A percentile compares a stretch with the other conserved stretches of the same genome.
These are phyloP conservation scores for Oligia strigilis DNA, from an alignment of 2,888 invertebrate genomes.

Conservation along the genomic window DNA sequence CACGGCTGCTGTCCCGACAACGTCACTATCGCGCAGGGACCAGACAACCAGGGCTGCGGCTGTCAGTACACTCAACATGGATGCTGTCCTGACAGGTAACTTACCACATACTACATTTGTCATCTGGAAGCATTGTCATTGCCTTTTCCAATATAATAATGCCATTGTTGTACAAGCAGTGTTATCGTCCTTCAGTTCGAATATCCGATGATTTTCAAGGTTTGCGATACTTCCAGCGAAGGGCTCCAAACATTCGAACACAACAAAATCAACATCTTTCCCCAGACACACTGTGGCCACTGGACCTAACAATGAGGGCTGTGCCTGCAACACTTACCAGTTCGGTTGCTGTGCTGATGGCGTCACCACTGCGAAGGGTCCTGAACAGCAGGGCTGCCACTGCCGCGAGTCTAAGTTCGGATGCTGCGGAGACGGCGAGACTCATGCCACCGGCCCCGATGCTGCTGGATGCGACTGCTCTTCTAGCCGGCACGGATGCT, in stretches of 20 bases:
- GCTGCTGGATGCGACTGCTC: slow-evolving; percentile 95
- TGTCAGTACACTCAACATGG: slow-evolving; percentile 94
- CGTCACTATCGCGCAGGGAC: slow-evolving; percentile 94
- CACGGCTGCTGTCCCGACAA: slow-evolving; percentile 97
- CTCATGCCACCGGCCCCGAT: slow-evolving; percentile 94
- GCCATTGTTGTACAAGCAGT: not conserved
- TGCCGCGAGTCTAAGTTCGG: slow-evolving; percentile 94
- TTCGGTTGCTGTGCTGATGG: slow-evolving; percentile 98
- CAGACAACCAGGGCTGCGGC: slow-evolving; percentile 95
- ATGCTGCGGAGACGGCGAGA: slow-evolving; percentile 96
- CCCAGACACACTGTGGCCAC: slow-evolving; percentile 92
- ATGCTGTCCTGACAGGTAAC: slow-evolving; percentile 95
- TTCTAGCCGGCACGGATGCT: slow-evolving; percentile 95
- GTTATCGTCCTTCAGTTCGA: not conserved
- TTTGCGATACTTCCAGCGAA: not conserved
- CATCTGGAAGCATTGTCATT: not conserved
- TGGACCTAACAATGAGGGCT: slow-evolving; percentile 95
- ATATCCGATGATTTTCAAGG: not conserved
- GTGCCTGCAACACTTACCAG: slow-evolving; percentile 95
- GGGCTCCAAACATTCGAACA: not conserved
- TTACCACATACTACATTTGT: too few species aligned
- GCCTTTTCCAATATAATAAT: not conserved
- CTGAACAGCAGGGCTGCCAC: slow-evolving; percentile 92
- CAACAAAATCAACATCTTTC: not conserved
- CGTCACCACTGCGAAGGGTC: slow-evolving; percentile 93